phyloP scores from a whole-genome alignment of 2,888 invertebrate species.

The Micoletzkya japonica region DNA sequence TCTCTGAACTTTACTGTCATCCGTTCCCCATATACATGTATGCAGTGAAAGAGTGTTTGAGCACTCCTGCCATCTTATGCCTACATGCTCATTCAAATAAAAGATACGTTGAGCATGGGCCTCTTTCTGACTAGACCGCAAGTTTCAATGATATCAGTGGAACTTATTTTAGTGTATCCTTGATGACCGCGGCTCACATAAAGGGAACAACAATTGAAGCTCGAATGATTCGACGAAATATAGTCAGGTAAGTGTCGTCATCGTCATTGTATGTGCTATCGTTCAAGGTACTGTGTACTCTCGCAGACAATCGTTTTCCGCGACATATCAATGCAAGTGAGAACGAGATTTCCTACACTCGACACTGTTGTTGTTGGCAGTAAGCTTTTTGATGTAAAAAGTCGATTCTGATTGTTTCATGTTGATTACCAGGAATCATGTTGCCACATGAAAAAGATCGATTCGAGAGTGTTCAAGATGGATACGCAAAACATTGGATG shows the following conservation, averaged over 20 bases:
- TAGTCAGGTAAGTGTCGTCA: constrained; percentile 12
- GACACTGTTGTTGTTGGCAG: constrained; percentile 26
- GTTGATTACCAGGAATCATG: constrained; percentile 15
- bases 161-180: constrained; percentile 18
- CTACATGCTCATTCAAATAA: no score
- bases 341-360: constrained; percentile 26
- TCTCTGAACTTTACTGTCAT: neutral
- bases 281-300: constrained; percentile 17
- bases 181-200: constrained; percentile 25
- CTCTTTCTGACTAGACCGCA: neutral
- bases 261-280: neutral
- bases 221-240: constrained; percentile 20
- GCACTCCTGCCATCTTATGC: no score
- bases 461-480: constrained; percentile 21
- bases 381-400: constrained; percentile 2
- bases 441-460: constrained; percentile 25
- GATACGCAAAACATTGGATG: constrained; percentile 28
- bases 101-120: neutral
- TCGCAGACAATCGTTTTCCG: constrained; percentile 25
- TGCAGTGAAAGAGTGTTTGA: no score
- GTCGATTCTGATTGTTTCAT: neutral
- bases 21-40: no score
- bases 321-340: constrained; percentile 29
- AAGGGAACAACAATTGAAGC: constrained; percentile 20
- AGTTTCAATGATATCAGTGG: neutral